Conservation (phyloP, 2,113 vertebrate species). For the Hiodon tergisus region DNA sequence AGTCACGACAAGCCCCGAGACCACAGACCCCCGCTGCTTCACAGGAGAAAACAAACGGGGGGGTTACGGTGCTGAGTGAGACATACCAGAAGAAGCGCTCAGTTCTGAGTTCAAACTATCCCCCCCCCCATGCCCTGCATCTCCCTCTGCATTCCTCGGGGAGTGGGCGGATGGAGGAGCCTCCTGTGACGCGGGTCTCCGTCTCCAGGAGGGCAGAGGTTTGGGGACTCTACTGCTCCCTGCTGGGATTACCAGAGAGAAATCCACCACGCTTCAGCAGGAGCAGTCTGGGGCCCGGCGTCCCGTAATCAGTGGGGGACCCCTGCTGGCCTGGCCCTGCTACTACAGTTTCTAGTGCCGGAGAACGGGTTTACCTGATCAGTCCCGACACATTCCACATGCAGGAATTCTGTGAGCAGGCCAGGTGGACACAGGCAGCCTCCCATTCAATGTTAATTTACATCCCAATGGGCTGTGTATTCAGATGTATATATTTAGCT, state of each 20-base stretch:
- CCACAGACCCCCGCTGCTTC: background rate
- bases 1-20: background rate
- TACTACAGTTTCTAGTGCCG: conserved; percentile 37
- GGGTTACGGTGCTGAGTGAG: background rate
- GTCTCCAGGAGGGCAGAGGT: background rate
- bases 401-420: too few species aligned
- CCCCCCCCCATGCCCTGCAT: conserved; percentile 3
- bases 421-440: background rate
- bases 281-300: background rate
- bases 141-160: background rate
- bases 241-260: conserved; percentile 17
- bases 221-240: conserved; percentile 21
- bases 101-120: conserved; percentile 17
- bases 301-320: conserved; percentile 56
- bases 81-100: conserved; percentile 22
- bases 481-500: too few species aligned
- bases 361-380: background rate
- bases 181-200: too few species aligned
- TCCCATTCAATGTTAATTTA: background rate
- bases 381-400: background rate
- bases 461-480: background rate
- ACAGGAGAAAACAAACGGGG: background rate
- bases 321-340: conserved; percentile 53
- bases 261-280: background rate
- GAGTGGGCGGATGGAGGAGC: background rate